phyloP scores from a whole-genome alignment of 2,888 invertebrate species.

The Diabrotica balteata region DNA sequence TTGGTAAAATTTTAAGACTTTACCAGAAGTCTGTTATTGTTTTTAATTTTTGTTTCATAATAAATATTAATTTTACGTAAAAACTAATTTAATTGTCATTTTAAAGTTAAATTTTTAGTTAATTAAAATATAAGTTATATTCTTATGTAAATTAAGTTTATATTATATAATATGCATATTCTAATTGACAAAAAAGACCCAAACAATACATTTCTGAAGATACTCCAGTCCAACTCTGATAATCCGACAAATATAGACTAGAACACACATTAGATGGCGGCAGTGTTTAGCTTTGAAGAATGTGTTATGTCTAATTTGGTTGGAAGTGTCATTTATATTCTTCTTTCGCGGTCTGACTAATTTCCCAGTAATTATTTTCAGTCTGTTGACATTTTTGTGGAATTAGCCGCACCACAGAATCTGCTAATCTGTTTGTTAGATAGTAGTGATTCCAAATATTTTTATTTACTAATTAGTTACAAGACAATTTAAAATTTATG shows the following conservation, averaged over 20 bases:
- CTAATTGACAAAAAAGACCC: background rate
- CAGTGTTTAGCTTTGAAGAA: slow-evolving; percentile 9
- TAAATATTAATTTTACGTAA: too few species aligned
- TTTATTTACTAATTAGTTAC: too few species aligned
- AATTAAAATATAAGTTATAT: background rate
- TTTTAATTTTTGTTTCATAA: too few species aligned
- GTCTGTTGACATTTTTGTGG: slow-evolving; percentile 13
- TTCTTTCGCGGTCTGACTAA: slow-evolving; percentile 13
- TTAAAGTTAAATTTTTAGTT: too few species aligned
- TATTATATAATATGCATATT: background rate
- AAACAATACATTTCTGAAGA: background rate
- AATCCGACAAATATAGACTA: slow-evolving; percentile 3
- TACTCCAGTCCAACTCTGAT: background rate
- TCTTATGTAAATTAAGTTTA: background rate
- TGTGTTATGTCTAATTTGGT: slow-evolving; percentile 21
- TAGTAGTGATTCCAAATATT: too few species aligned
- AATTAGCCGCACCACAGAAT: background rate
- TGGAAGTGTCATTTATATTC: slow-evolving; percentile 11
- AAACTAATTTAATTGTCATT: too few species aligned
- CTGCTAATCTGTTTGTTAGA: too few species aligned
- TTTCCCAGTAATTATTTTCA: slow-evolving; percentile 13
- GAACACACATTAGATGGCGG: slow-evolving; percentile 10
- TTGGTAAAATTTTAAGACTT: too few species aligned
- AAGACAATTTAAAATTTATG: too few species aligned
- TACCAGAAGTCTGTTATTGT: too few species aligned